Conservation (phyloP, 2,113 vertebrate species). For the Vidua chalybeata region DNA sequence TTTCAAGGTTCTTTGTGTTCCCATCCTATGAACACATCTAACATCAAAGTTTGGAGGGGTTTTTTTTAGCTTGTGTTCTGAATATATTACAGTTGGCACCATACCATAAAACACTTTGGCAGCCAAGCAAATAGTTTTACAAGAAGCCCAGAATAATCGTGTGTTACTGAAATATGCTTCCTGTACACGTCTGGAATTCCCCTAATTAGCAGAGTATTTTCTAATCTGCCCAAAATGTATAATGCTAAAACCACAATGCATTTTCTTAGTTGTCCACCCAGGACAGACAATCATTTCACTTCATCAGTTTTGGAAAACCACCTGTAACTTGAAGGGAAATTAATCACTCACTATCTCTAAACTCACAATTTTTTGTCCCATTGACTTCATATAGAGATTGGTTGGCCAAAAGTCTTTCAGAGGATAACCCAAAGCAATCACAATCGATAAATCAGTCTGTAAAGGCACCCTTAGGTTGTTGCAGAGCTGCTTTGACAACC, state of each 20-base stretch:
- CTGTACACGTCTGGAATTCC: constrained; percentile 80
- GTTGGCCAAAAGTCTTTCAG: neutral
- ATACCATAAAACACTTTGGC: constrained; percentile 65
- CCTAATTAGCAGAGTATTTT: constrained; percentile 82
- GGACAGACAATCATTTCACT: neutral
- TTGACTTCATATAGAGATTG: neutral
- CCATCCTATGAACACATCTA: constrained; percentile 32
- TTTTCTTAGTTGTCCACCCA: constrained; percentile 16
- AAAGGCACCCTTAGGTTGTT: neutral
- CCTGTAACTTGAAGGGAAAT: neutral
- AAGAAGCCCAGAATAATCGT: constrained; percentile 23
- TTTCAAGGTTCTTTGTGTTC: constrained; percentile 35
- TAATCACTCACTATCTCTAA: neutral
- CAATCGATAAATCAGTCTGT: neutral
- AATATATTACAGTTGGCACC: constrained; percentile 60
- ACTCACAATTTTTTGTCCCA: neutral
- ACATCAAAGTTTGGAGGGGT: constrained; percentile 11
- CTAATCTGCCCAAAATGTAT: constrained; percentile 62
- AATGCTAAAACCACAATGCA: neutral
- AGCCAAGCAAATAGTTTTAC: constrained; percentile 60
- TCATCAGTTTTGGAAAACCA: neutral
- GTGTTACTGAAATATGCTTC: constrained; percentile 64
- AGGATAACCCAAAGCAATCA: neutral
- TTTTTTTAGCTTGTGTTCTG: constrained; percentile 1
- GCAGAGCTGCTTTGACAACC: neutral